These are phyloP conservation scores for Sarcophaga rosellei DNA, from an alignment of 2,888 invertebrate species.

Conservation along the genomic window DNA sequence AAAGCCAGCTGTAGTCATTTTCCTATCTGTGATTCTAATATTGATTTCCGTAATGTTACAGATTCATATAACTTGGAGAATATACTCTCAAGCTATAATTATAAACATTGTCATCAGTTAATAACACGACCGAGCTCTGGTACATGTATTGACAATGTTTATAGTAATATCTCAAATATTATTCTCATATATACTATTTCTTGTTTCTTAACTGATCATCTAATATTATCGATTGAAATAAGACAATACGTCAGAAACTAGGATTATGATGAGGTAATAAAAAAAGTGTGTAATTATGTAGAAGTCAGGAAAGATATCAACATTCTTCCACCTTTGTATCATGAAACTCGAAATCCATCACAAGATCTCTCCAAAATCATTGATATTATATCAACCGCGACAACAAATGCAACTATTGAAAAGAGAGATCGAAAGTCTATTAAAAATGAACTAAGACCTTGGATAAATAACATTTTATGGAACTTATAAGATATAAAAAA, in stretches of 20 bases:
- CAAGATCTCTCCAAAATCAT: neutral
- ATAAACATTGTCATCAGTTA: neutral
- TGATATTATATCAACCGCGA: neutral
- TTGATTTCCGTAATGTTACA: neutral
- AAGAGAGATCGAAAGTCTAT: neutral
- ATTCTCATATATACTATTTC: conserved; percentile 4
- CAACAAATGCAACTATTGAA: neutral
- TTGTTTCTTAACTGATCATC: neutral
- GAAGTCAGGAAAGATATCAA: neutral
- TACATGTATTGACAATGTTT: conserved; percentile 7
- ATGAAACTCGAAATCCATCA: neutral
- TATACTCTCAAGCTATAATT: neutral
- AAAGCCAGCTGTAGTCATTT: neutral
- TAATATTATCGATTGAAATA: neutral
- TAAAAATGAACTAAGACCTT: neutral
- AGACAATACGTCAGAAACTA: neutral
- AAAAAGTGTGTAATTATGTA: neutral
- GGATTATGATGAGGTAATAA: neutral
- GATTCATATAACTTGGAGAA: neutral
- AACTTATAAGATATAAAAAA: neutral
- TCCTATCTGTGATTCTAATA: conserved; percentile 2
- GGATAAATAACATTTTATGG: neutral
- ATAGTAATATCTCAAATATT: neutral
- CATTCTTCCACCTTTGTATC: neutral
- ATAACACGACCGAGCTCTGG: neutral